phyloP scores from a whole-genome alignment of 1,140 invertebrate species.

The Polypedilum pembai region DNA sequence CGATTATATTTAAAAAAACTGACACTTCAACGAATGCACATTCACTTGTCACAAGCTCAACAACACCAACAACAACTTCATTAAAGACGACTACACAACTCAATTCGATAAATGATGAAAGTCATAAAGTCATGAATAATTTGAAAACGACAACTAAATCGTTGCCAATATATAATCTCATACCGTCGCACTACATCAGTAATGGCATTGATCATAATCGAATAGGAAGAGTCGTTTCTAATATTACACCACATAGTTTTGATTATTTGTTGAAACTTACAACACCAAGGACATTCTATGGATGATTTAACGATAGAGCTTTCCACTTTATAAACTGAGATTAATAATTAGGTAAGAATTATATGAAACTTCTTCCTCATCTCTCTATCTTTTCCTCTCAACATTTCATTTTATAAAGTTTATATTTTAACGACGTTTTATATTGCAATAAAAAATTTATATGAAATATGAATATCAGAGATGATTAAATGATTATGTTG shows the following conservation, averaged over 20 bases:
- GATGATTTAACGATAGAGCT: background rate
- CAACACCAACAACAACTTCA: background rate
- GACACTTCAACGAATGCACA: background rate
- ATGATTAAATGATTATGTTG: too few relatives aligned
- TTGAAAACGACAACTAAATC: background rate
- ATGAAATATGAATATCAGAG: too few relatives aligned
- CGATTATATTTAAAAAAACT: background rate
- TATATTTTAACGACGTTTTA: too few relatives aligned
- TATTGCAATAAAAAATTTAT: too few relatives aligned
- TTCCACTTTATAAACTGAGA: background rate
- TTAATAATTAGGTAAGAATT: too few relatives aligned
- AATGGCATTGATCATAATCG: background rate
- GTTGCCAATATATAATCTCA: background rate
- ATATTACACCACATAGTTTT: constrained; percentile 13
- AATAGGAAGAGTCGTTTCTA: background rate
- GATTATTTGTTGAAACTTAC: constrained; percentile 21
- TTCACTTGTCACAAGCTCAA: background rate
- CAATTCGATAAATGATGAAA: background rate
- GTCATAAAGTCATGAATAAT: background rate
- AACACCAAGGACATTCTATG: background rate
- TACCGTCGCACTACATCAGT: background rate
- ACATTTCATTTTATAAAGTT: too few relatives aligned
- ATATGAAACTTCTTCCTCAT: too few relatives aligned
- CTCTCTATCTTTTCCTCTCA: too few relatives aligned
- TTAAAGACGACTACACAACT: background rate